phyloP scores from a whole-genome alignment of 2,888 invertebrate genomes.

The Merodon equestris region DNA sequence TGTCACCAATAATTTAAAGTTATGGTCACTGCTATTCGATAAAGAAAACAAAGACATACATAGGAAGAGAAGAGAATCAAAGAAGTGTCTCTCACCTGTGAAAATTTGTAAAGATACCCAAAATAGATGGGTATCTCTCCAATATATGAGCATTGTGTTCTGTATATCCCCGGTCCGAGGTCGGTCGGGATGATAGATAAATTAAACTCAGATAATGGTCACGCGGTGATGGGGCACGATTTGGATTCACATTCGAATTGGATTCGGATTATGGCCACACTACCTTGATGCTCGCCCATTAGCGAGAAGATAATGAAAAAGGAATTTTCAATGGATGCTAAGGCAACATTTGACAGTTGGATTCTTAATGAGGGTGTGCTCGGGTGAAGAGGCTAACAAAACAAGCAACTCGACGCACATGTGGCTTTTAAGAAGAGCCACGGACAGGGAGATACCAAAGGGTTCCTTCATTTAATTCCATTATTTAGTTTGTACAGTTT shows the following conservation, averaged over 20 bases:
- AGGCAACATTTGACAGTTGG: conserved; percentile 36
- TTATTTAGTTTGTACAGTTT: background rate
- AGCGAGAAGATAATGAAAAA: conserved; percentile 50
- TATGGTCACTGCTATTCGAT: no score
- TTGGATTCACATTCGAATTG: background rate
- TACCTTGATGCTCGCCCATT: conserved; percentile 46
- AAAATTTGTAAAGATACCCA: conserved; percentile 35
- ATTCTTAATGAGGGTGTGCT: conserved; percentile 28
- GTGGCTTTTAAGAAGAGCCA: no score
- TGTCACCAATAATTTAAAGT: conserved; percentile 56
- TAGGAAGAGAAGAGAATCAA: background rate
- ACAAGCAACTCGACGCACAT: no score
- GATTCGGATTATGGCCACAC: conserved; percentile 44
- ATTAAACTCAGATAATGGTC: conserved; percentile 44
- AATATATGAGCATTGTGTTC: background rate
- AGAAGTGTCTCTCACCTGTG: conserved; percentile 19
- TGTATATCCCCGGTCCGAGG: background rate
- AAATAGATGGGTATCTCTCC: conserved; percentile 51
- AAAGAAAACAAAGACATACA: conserved; percentile 1
- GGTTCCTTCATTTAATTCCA: background rate
- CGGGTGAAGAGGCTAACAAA: no score
- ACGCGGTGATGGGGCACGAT: conserved; percentile 23
- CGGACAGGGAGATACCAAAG: no score
- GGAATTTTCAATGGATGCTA: conserved; percentile 14
- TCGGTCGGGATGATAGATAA: conserved; percentile 45